phyloP scores from a whole-genome alignment of 2,797 vertebrate genomes.

The Eulemur coronatus region DNA sequence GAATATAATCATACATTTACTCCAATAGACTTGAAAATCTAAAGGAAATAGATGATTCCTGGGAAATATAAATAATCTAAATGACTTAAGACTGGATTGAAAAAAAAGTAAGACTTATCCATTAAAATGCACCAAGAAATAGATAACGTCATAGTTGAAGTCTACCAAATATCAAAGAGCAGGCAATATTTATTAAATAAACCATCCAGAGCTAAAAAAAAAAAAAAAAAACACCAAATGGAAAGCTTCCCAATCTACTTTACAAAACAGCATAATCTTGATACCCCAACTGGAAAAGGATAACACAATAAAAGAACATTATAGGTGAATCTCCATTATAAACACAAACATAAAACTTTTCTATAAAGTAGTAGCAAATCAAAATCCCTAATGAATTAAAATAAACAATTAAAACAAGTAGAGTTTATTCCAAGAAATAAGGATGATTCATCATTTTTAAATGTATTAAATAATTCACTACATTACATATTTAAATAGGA shows the following conservation, averaged over 20 bases:
- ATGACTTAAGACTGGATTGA: neutral
- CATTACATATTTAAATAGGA: neutral
- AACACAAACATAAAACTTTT: neutral
- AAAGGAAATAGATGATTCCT: neutral
- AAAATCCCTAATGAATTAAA: neutral
- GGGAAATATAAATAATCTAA: neutral
- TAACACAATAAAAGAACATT: neutral
- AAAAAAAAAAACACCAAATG: neutral
- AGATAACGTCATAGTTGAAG: neutral
- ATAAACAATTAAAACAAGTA: neutral
- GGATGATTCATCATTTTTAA: neutral
- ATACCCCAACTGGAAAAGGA: neutral
- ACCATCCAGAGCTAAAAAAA: neutral
- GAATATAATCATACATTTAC: neutral
- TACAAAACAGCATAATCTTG: neutral
- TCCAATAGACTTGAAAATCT: neutral
- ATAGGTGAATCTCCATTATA: neutral
- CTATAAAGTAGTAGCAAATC: neutral
- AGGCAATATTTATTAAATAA: neutral
- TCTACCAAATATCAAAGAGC: neutral
- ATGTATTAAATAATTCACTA: neutral
- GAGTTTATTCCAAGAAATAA: neutral
- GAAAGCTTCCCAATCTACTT: neutral
- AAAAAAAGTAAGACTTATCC: neutral
- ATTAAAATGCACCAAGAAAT: neutral